These are phyloP conservation scores for Exaiptasia diaphana DNA, from an alignment of 64 coral and sea anemone genomes.

Conservation along the genomic window DNA sequence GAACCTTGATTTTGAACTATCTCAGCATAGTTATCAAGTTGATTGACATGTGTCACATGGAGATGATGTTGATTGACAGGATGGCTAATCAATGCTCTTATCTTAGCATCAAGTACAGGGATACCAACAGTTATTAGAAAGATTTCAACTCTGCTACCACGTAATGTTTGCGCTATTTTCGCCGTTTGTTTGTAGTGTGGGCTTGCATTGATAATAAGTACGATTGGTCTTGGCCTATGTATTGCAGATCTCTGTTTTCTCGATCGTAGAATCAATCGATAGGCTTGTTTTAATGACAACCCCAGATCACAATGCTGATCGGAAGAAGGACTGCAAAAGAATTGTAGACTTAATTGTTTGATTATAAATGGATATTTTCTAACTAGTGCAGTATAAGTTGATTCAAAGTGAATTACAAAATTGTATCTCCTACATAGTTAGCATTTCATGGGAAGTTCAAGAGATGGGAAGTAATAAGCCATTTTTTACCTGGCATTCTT, in stretches of 20 bases:
- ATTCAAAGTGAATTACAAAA: too few relatives aligned
- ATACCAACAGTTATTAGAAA: slow-evolving; percentile 20
- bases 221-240: neutral
- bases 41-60: too few relatives aligned
- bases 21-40: too few relatives aligned
- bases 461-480: too few relatives aligned
- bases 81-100: neutral
- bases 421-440: too few relatives aligned
- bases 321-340: neutral
- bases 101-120: neutral
- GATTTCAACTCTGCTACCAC: neutral
- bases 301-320: neutral
- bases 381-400: too few relatives aligned
- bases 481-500: neutral
- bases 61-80: too few relatives aligned
- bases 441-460: too few relatives aligned
- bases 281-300: neutral
- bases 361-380: too few relatives aligned
- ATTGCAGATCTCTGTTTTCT: neutral
- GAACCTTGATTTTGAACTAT: too few relatives aligned
- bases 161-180: neutral
- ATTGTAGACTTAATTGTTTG: neutral
- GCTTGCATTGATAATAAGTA: neutral
- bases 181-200: neutral
- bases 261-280: neutral